Conservation (phyloP, 2,888 invertebrate species). For the Oxytorus armatus region DNA sequence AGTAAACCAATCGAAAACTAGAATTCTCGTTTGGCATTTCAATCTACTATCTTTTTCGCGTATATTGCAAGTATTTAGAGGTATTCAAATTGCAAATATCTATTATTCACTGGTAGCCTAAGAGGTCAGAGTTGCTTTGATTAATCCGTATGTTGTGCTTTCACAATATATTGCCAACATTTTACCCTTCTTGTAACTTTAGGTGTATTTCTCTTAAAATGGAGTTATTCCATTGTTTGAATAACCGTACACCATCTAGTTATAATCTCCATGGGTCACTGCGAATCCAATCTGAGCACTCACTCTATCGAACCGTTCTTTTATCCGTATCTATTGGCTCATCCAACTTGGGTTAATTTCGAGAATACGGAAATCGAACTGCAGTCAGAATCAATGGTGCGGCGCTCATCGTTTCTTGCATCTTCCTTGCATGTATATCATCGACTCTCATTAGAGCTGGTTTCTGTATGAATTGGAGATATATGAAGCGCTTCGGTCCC, state of each 20-base stretch:
- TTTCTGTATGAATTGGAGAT: neutral
- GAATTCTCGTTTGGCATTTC: neutral
- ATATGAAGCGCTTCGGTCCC: neutral
- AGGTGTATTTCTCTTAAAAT: neutral
- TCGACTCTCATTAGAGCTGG: neutral
- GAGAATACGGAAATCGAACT: neutral
- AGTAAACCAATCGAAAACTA: neutral
- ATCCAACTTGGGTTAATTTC: neutral
- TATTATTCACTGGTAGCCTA: neutral
- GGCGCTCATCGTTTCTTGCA: neutral
- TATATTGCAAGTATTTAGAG: neutral
- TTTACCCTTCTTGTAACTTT: neutral
- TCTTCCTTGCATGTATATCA: neutral
- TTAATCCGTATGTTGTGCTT: neutral
- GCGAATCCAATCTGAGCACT: neutral
- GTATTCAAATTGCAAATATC: neutral
- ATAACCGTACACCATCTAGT: neutral
- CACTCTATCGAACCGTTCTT: neutral
- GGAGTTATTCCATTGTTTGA: neutral
- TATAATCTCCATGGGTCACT: neutral
- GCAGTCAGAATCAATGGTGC: neutral
- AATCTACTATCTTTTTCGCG: neutral
- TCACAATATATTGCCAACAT: neutral
- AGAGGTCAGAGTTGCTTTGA: neutral
- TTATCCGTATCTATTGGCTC: neutral